Conservation (phyloP, 2,888 invertebrate genomes). For the Dryobota labecula region DNA sequence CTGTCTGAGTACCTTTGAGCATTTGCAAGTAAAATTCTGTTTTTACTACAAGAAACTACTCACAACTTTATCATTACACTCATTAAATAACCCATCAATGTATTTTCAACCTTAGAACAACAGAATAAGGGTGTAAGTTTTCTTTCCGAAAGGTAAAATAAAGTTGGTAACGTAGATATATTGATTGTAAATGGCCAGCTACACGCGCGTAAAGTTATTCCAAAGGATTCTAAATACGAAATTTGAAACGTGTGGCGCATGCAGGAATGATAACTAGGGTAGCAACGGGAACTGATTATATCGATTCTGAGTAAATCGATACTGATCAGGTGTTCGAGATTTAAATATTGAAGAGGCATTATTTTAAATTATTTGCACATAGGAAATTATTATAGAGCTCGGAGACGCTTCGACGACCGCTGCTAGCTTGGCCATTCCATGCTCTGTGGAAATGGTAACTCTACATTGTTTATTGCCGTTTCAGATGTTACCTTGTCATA, state of each 20-base stretch:
- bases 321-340: conserved; percentile 23
- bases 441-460: not conserved
- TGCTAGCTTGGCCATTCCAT: not conserved
- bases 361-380: conserved; percentile 3
- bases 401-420: not conserved
- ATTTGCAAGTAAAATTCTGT: conserved; percentile 78
- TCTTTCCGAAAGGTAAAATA: not conserved
- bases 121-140: not conserved
- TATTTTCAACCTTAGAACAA: conserved; percentile 41
- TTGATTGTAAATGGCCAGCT: conserved; percentile 67
- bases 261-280: conserved; percentile 53
- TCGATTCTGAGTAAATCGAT: conserved; percentile 52
- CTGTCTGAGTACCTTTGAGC: conserved; percentile 68
- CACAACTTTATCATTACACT: conserved; percentile 33
- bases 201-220: conserved; percentile 61
- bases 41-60: conserved; percentile 67
- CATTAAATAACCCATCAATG: conserved; percentile 1
- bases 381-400: too few relatives aligned
- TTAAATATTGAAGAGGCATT: conserved; percentile 3
- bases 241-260: conserved; percentile 64
- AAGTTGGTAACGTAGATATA: conserved; percentile 48
- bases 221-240: conserved; percentile 65
- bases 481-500: too few relatives aligned
- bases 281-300: conserved; percentile 53
- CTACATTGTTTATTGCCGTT: not conserved